Conservation (phyloP, 2,797 vertebrate species). For the Buphagus erythrorhynchus region DNA sequence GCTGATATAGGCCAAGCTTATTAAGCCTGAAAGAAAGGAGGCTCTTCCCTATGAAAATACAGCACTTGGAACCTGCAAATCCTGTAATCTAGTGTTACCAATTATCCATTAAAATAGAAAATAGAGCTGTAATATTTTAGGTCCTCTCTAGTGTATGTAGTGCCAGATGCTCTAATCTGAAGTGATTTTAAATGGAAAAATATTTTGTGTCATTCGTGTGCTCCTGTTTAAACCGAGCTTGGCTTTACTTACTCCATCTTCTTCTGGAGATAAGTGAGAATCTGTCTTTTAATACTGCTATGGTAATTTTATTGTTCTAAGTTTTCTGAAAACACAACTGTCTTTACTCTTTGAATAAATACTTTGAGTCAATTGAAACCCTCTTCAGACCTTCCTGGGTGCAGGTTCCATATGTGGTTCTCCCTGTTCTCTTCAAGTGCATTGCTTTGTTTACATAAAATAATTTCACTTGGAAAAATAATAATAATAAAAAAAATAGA, state of each 20-base stretch:
- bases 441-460: not conserved
- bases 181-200: slow-evolving; percentile 66
- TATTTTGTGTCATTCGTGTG: slow-evolving; percentile 49
- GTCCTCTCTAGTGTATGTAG: slow-evolving; percentile 14
- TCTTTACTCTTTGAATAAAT: not conserved
- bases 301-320: not conserved
- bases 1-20: slow-evolving; percentile 79
- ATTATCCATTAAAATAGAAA: slow-evolving; percentile 75
- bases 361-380: not conserved
- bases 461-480: not conserved
- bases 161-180: slow-evolving; percentile 61
- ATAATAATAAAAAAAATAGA: not conserved
- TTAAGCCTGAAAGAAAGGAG: slow-evolving; percentile 78
- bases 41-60: slow-evolving; percentile 74
- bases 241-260: slow-evolving; percentile 44
- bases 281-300: not conserved
- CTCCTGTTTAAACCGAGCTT: slow-evolving; percentile 58
- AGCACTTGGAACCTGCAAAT: slow-evolving; percentile 72
- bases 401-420: not conserved
- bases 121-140: slow-evolving; percentile 77
- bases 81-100: slow-evolving; percentile 79
- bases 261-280: not conserved
- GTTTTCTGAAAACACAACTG: slow-evolving; percentile 41
- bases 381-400: not conserved
- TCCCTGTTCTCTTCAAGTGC: not conserved